These are phyloP conservation scores for Cyprinella venusta DNA, from an alignment of 2,797 vertebrate genomes.

Conservation along the genomic window DNA sequence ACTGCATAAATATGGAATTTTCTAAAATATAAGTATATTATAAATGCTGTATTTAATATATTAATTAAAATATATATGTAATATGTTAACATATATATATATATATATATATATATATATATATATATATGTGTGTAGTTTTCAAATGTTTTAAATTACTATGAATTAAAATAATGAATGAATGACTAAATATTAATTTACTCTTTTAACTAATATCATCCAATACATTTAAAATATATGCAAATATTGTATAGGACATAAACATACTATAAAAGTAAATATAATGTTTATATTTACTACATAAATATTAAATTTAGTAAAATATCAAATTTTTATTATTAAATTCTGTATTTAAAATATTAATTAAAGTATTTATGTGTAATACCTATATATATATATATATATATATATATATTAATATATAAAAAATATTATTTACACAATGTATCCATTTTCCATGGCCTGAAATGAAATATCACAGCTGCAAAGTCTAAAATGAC, in stretches of 20 bases:
- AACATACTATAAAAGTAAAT: neutral
- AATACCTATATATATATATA: neutral
- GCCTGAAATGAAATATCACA: neutral
- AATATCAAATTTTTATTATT: neutral
- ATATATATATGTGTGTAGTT: no score
- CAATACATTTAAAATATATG: neutral
- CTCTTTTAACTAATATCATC: neutral
- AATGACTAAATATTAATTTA: neutral
- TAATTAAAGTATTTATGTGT: no score
- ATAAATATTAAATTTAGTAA: neutral
- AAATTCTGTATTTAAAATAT: no score
- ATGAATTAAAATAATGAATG: no score
- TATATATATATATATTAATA: neutral
- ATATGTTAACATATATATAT: no score
- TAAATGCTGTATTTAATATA: no score
- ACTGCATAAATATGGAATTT: neutral
- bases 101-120: no score
- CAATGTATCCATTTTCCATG: neutral
- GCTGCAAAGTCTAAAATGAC: neutral
- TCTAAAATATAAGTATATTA: neutral
- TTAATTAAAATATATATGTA: no score
- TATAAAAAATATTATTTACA: neutral
- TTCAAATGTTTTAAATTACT: no score
- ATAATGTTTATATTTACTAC: no score
- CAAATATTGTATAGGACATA: neutral